Evolutionary conservation across 1,140 invertebrate species (phyloP).

Genomic region (Meteorus sp.): DNA sequence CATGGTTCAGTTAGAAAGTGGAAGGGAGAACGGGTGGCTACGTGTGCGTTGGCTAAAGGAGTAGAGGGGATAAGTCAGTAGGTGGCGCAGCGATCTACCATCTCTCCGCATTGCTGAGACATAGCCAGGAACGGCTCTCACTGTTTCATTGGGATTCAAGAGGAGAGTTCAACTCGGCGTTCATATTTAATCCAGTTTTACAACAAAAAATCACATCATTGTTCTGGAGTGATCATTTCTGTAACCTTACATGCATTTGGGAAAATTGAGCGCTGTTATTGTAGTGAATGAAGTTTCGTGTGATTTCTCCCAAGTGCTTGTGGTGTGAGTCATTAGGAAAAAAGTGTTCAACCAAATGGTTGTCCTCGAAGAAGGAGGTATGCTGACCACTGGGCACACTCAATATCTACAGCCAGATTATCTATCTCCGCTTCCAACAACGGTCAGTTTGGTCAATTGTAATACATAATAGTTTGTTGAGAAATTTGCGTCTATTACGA

Average conservation of each 20-base stretch:
- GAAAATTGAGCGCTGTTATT: not conserved
- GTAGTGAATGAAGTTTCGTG: no score
- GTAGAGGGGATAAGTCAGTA: conserved; percentile 30
- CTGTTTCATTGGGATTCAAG: no score
- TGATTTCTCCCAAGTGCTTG: no score
- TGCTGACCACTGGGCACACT: conserved; percentile 86
- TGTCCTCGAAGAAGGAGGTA: conserved; percentile 86
- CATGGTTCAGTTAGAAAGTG: no score
- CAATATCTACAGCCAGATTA: conserved; percentile 94
- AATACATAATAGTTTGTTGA: not conserved
- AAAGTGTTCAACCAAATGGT: conserved; percentile 71
- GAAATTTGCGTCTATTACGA: no score
- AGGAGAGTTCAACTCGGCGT: no score
- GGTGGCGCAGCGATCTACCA: conserved; percentile 37
- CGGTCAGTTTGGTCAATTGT: conserved; percentile 69
- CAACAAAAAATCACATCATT: not conserved
- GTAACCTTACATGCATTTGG: no score
- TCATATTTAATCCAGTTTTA: no score
- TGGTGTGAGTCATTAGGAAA: conserved; percentile 19
- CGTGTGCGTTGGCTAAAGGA: no score
- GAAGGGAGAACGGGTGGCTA: no score
- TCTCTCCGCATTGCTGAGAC: conserved; percentile 19
- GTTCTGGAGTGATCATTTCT: not conserved
- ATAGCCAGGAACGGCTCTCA: conserved; percentile 32
- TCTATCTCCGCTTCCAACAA: conserved; percentile 85